phyloP scores from a whole-genome alignment of 1,140 invertebrate species.

The Centruroides vittatus region DNA sequence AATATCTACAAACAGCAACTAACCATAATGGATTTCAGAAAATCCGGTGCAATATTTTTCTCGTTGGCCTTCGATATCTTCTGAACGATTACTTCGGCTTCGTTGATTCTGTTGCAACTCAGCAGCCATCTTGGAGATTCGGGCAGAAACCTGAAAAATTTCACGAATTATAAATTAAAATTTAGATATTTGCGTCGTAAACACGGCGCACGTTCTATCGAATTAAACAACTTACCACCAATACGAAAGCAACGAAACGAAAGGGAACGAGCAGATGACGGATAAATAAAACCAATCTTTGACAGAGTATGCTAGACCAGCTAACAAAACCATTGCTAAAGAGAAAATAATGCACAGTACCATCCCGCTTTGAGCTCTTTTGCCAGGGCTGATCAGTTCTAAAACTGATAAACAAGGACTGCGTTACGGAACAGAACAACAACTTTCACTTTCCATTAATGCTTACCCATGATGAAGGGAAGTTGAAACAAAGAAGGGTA shows the following conservation, averaged over 20 bases:
- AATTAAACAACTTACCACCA: not conserved
- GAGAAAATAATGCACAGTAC: constrained; percentile 82
- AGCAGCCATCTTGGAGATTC: not conserved
- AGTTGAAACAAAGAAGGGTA: constrained; percentile 89
- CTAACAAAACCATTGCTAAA: constrained; percentile 59
- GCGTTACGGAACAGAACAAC: too few relatives aligned
- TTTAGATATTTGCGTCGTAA: too few relatives aligned
- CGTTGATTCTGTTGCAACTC: constrained; percentile 24
- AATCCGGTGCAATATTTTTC: constrained; percentile 2
- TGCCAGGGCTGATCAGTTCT: constrained; percentile 74
- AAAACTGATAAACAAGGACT: constrained; percentile 41
- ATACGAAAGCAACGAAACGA: constrained; percentile 25
- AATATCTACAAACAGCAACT: not conserved
- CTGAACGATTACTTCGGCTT: constrained; percentile 25
- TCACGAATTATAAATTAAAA: too few relatives aligned
- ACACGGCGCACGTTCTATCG: not conserved
- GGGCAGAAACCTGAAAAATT: not conserved
- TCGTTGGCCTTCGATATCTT: constrained; percentile 25
- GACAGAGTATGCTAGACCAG: constrained; percentile 62
- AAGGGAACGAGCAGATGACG: constrained; percentile 21
- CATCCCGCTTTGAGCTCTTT: constrained; percentile 71
- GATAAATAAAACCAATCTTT: constrained; percentile 52
- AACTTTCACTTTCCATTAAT: too few relatives aligned
- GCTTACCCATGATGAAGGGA: constrained; percentile 82
- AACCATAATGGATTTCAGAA: not conserved